Evolutionary conservation across 1,140 invertebrate species (phyloP).

Genomic region (Lepidurus couesii): DNA sequence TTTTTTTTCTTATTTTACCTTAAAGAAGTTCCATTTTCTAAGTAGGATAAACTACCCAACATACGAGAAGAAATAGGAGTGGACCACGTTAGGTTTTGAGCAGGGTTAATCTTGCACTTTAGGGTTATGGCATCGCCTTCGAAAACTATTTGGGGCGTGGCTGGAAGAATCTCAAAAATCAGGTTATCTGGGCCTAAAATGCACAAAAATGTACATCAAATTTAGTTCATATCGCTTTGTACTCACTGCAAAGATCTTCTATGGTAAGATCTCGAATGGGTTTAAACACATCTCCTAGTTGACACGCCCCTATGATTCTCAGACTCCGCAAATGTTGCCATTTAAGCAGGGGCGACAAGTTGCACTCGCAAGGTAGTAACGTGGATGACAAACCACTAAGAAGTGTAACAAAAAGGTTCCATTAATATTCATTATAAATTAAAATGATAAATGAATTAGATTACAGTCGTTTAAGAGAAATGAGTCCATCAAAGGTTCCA

Average conservation of each 20-base stretch:
- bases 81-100: not conserved
- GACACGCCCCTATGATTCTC: not conserved
- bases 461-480: not conserved
- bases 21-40: not conserved
- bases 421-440: not conserved
- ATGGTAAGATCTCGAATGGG: not conserved
- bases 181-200: not conserved
- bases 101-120: not conserved
- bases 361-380: not conserved
- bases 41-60: not conserved
- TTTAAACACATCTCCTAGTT: not conserved
- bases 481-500: not conserved
- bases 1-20: not conserved
- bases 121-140: not conserved
- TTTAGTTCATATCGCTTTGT: not conserved
- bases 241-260: not conserved
- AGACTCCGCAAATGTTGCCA: slow-evolving; percentile 13
- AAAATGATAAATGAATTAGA: not conserved
- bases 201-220: not conserved
- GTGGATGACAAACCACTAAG: not conserved
- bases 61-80: not conserved
- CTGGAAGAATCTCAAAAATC: not conserved
- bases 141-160: not conserved
- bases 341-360: not conserved
- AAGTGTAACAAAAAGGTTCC: not conserved